Conservation (phyloP, 2,888 invertebrate genomes). For the Hyles lineata region DNA sequence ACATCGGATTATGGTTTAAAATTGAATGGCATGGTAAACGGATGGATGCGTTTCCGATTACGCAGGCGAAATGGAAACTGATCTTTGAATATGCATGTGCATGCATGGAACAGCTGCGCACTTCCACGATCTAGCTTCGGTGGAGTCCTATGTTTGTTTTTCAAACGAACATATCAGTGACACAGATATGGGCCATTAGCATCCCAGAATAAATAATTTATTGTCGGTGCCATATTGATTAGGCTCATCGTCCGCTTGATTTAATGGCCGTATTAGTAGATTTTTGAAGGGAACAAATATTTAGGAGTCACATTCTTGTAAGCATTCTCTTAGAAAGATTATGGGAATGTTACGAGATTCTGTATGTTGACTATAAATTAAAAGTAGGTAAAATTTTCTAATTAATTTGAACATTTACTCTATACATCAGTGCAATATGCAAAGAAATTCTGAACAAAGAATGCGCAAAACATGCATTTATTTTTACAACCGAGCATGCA, state of each 20-base stretch:
- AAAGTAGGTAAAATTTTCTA: too few species aligned
- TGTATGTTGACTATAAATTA: too few species aligned
- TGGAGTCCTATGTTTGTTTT: constrained; percentile 44
- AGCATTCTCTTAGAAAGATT: too few species aligned
- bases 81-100: constrained; percentile 81
- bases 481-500: too few species aligned
- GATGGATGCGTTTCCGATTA: constrained; percentile 76
- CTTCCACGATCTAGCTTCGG: constrained; percentile 46
- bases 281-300: neutral
- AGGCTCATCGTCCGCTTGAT: constrained; percentile 25
- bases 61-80: constrained; percentile 80
- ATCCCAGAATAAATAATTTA: constrained; percentile 46
- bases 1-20: constrained; percentile 54
- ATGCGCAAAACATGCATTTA: too few species aligned
- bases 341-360: too few species aligned
- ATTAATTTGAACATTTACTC: too few species aligned
- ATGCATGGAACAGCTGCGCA: constrained; percentile 58
- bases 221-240: constrained; percentile 46
- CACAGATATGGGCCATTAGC: constrained; percentile 58
- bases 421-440: too few species aligned
- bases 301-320: neutral
- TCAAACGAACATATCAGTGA: constrained; percentile 45
- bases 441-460: too few species aligned
- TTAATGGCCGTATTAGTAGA: neutral
- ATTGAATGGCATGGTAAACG: constrained; percentile 55